A percentile compares a stretch with the other conserved stretches of the same genome.
These are phyloP conservation scores for Trypoxylon attenuatum DNA, from an alignment of 2,888 invertebrate genomes.

Conservation along the genomic window DNA sequence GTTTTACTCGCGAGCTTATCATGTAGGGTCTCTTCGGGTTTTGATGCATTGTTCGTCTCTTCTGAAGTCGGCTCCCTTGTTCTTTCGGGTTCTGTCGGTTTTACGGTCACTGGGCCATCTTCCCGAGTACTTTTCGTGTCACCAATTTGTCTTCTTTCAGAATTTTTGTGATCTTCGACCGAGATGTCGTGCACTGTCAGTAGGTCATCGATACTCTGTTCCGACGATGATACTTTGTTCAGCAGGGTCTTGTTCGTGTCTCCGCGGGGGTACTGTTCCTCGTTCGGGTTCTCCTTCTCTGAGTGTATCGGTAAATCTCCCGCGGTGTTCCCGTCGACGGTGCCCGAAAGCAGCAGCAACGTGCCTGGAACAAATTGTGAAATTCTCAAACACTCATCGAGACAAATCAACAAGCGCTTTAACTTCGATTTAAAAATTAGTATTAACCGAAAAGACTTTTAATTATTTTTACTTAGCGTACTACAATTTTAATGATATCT, in stretches of 20 bases:
- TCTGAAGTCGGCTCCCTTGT: slow-evolving; percentile 15
- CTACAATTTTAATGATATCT: no score
- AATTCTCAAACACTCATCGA: no score
- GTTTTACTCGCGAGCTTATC: slow-evolving; percentile 42
- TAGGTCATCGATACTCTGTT: not conserved
- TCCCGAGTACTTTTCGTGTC: slow-evolving; percentile 16
- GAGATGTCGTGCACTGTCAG: not conserved
- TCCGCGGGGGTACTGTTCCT: slow-evolving; percentile 1
- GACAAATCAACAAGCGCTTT: no score
- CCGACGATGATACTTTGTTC: slow-evolving; percentile 4
- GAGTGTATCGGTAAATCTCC: not conserved
- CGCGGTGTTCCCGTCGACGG: slow-evolving; percentile 27
- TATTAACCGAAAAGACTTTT: no score
- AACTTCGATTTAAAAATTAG: no score
- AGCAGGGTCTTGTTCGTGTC: slow-evolving; percentile 3
- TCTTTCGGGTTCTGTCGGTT: not conserved
- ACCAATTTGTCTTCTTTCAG: not conserved
- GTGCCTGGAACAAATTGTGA: slow-evolving; percentile 52
- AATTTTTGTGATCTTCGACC: not conserved
- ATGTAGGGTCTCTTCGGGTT: slow-evolving; percentile 18
- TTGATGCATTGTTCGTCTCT: slow-evolving; percentile 14
- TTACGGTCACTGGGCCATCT: slow-evolving; percentile 13
- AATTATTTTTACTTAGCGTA: no score
- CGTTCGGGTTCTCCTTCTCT: not conserved
- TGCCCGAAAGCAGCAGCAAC: slow-evolving; percentile 48